A percentile compares a stretch with the other conserved stretches of the same genome.
Evolutionary conservation across 53 echinoderm and acorn worm genomes (phyloP).

Genomic region (Holothuria scabra): DNA sequence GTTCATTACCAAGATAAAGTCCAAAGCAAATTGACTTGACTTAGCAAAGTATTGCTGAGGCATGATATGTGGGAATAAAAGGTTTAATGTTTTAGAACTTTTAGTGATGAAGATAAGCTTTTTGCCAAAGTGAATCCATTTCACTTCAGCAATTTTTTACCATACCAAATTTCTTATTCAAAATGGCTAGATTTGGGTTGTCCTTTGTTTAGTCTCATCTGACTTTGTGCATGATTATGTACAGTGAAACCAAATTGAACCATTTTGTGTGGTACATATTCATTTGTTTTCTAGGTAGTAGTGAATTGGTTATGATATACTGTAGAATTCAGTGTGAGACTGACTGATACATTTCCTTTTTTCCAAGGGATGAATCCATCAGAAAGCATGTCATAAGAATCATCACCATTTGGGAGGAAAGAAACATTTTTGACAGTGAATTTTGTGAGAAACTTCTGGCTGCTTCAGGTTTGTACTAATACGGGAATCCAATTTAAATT

Average conservation of each 20-base stretch:
- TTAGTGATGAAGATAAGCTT: no score
- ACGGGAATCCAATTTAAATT: no score
- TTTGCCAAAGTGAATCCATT: no score
- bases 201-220: not conserved
- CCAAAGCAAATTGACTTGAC: no score
- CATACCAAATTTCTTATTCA: no score
- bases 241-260: not conserved
- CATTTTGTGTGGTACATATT: not conserved
- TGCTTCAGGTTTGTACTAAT: slow-evolving; percentile 66
- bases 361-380: slow-evolving; percentile 74
- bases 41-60: no score
- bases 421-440: slow-evolving; percentile 76
- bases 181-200: no score
- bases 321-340: not conserved
- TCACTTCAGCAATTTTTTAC: no score
- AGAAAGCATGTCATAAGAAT: slow-evolving; percentile 84
- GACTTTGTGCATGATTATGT: not conserved
- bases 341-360: not conserved
- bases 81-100: no score
- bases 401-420: slow-evolving; percentile 93
- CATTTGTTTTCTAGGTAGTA: not conserved
- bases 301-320: not conserved
- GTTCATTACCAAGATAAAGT: no score
- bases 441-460: slow-evolving; percentile 81
- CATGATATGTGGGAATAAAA: no score